Conservation (phyloP, 2,888 invertebrate species). For the Drosophila anomalata region DNA sequence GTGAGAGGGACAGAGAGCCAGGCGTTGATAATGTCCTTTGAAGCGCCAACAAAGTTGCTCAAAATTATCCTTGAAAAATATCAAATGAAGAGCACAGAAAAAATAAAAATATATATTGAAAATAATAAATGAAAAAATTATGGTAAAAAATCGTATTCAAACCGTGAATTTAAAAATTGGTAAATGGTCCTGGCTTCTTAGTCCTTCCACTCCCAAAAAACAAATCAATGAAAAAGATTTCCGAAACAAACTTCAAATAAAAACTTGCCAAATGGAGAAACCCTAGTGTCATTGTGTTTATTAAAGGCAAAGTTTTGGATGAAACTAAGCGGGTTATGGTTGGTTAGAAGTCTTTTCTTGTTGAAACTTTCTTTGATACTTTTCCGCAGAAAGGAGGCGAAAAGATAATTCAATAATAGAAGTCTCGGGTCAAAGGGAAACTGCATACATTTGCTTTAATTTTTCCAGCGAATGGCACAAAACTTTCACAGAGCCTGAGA, state of each 20-base stretch:
- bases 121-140: neutral
- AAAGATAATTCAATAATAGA: constrained; percentile 19
- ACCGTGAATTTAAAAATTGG: neutral
- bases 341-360: constrained; percentile 10
- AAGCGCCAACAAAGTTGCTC: constrained; percentile 2
- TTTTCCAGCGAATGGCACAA: neutral
- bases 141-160: too few relatives aligned
- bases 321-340: constrained; percentile 12
- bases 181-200: neutral
- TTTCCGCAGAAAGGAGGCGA: neutral
- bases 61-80: neutral
- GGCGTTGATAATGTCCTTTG: constrained; percentile 7
- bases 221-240: neutral
- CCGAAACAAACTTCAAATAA: neutral
- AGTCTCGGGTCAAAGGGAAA: neutral
- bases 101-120: neutral
- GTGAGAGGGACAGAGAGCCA: neutral
- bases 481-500: constrained; percentile 5
- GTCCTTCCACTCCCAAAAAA: neutral
- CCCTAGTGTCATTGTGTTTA: constrained; percentile 2
- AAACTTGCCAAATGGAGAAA: neutral
- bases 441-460: constrained; percentile 8
- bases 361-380: neutral
- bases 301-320: constrained; percentile 6
- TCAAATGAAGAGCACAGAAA: neutral